A percentile compares a stretch with the other conserved stretches of the same genome.
phyloP scores from a whole-genome alignment of 2,113 vertebrate genomes.

The Lamprotornis superbus region DNA sequence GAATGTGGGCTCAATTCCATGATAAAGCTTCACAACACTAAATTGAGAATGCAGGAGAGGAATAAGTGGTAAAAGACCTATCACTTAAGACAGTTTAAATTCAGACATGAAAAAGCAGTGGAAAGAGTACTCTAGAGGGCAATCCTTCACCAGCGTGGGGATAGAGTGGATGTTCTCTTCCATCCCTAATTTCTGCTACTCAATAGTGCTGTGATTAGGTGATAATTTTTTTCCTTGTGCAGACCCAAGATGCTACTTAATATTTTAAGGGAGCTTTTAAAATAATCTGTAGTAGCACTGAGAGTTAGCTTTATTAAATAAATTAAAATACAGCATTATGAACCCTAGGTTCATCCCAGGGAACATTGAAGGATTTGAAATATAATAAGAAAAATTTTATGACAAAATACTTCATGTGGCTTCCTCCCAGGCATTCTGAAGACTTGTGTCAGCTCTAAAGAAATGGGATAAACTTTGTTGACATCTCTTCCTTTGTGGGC shows the following conservation, averaged over 20 bases:
- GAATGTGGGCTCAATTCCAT: background rate
- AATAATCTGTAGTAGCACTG: constrained; percentile 16
- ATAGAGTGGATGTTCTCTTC: background rate
- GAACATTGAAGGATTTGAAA: background rate
- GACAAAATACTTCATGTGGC: background rate
- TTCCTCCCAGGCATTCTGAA: background rate
- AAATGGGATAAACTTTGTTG: background rate
- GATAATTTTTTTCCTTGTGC: constrained; percentile 15
- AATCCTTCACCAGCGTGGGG: background rate
- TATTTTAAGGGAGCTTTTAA: constrained; percentile 33
- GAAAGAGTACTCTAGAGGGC: constrained; percentile 23
- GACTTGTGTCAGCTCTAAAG: background rate
- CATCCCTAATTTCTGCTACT: background rate
- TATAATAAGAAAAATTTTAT: background rate
- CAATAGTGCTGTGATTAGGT: background rate
- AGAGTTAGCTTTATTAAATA: background rate
- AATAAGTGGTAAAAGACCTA: background rate
- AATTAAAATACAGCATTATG: background rate
- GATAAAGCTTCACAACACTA: background rate
- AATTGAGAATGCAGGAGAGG: background rate
- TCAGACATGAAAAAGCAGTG: constrained; percentile 7
- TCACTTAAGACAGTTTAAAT: constrained; percentile 22
- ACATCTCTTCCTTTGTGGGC: background rate
- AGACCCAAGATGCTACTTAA: background rate
- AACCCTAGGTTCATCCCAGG: background rate